A percentile compares a stretch with the other conserved stretches of the same genome.
Evolutionary conservation across 1,140 invertebrate species (phyloP).

Genomic region (Cyphomyrmex costatus): DNA sequence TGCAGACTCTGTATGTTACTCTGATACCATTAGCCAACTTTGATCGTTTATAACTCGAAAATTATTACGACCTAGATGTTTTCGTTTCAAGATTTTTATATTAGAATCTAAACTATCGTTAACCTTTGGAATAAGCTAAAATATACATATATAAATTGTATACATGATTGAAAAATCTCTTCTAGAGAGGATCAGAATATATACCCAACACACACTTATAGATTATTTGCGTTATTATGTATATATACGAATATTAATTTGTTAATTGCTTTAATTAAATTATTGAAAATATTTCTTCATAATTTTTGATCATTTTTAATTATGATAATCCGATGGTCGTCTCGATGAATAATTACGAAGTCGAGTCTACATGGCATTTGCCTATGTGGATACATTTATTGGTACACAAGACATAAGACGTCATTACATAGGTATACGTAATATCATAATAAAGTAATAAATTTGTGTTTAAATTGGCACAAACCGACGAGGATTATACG

Average conservation of each 20-base stretch:
- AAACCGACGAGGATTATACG: conserved; percentile 11
- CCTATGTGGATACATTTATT: not conserved
- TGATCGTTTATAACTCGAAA: no score
- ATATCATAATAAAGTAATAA: conserved; percentile 24
- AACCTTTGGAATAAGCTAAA: no score
- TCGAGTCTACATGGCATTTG: not conserved
- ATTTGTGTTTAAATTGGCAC: not conserved
- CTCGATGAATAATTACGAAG: conserved; percentile 5
- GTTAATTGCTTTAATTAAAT: not conserved
- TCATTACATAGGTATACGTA: not conserved
- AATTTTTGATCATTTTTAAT: not conserved
- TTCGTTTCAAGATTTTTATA: no score
- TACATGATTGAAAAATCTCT: not conserved
- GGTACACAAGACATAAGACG: not conserved
- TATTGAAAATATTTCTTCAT: not conserved
- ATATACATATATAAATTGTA: no score
- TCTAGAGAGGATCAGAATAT: not conserved
- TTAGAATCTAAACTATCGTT: no score
- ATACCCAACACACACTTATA: no score
- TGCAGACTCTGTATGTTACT: no score
- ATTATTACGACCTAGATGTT: no score
- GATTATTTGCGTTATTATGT: no score
- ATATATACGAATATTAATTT: no score
- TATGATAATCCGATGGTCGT: not conserved
- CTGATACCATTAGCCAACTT: no score